phyloP scores from a whole-genome alignment of 2,113 vertebrate species.

The Aldabrachelys gigantea region DNA sequence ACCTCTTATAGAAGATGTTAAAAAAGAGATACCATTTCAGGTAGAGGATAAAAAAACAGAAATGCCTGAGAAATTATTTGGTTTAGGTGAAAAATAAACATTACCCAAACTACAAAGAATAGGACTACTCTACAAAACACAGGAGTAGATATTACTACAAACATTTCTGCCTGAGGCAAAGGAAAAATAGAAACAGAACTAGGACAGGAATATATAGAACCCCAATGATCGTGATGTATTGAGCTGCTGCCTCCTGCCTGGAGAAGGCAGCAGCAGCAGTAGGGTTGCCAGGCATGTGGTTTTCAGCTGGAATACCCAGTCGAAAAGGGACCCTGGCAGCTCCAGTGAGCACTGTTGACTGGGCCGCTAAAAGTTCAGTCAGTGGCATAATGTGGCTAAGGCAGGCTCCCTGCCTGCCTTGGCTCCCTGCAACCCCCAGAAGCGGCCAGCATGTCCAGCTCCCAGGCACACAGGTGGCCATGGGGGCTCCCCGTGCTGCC shows the following conservation, averaged over 20 bases:
- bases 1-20: background rate
- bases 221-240: fast-evolving
- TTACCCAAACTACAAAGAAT: background rate
- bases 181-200: background rate
- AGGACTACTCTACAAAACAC: background rate
- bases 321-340: no score
- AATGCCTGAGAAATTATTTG: background rate
- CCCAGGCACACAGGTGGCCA: no score
- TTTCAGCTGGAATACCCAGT: no score
- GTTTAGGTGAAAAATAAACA: background rate
- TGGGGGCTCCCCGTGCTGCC: no score
- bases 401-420: no score
- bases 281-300: no score
- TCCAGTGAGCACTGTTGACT: no score
- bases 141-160: background rate
- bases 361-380: no score
- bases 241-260: background rate
- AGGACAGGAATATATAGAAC: background rate
- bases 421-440: no score
- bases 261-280: background rate
- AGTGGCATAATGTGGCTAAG: no score
- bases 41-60: background rate
- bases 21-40: background rate
- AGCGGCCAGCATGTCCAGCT: no score
- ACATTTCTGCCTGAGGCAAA: background rate